Evolutionary conservation across 2,113 vertebrate species (phyloP).

Genomic region (Neoarius graeffei): DNA sequence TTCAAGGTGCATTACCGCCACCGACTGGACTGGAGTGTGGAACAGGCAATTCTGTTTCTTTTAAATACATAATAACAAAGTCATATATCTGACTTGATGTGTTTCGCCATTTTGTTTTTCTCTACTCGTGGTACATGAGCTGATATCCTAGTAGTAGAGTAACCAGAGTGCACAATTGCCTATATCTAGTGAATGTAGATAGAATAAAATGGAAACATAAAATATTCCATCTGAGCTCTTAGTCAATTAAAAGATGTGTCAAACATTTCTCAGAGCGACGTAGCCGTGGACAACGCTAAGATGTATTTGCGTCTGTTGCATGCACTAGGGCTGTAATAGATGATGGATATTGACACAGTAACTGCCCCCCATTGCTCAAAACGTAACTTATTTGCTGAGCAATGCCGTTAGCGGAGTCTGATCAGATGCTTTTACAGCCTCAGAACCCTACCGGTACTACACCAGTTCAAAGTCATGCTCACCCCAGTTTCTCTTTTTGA

Average conservation of each 20-base stretch:
- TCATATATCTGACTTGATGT: too few relatives aligned
- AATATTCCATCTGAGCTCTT: neutral
- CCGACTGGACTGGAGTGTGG: too few relatives aligned
- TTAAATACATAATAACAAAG: too few relatives aligned
- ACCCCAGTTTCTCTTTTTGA: constrained; percentile 56
- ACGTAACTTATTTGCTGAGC: neutral
- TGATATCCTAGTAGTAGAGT: too few relatives aligned
- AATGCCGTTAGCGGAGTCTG: neutral
- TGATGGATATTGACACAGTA: constrained; percentile 15
- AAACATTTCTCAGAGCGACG: neutral
- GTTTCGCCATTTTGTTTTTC: too few relatives aligned
- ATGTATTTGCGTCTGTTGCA: neutral
- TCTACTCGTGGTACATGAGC: too few relatives aligned
- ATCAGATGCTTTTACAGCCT: constrained; percentile 22
- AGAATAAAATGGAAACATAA: neutral
- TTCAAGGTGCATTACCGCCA: too few relatives aligned
- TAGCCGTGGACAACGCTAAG: neutral
- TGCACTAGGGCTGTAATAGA: neutral
- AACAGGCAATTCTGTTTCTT: too few relatives aligned
- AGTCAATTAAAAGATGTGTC: neutral
- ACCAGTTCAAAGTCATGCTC: constrained; percentile 50
- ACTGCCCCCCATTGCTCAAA: neutral
- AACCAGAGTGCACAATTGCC: too few relatives aligned
- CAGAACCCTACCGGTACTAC: constrained; percentile 23
- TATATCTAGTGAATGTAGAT: too few relatives aligned